Evolutionary conservation across 2,113 vertebrate species (phyloP).

Genomic region (Neodon shergylaensis): DNA sequence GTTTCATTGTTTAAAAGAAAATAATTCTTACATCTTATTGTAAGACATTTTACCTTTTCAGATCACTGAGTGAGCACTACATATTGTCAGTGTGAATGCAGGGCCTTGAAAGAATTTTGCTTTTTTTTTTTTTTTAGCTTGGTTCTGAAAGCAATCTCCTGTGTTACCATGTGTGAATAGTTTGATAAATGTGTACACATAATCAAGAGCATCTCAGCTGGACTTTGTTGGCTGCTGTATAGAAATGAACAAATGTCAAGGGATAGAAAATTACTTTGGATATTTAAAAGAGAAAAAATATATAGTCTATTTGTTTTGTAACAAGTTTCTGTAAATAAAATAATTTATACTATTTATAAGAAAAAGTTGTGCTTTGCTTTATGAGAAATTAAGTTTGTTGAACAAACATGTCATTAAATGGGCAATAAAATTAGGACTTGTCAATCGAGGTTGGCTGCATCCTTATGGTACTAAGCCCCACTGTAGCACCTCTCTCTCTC

Average conservation of each 20-base stretch:
- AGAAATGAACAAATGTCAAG: constrained; percentile 99
- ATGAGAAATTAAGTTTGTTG: constrained; percentile 88
- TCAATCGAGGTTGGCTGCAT: constrained; percentile 88
- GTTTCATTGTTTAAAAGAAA: constrained; percentile 83
- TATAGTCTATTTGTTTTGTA: constrained; percentile 99
- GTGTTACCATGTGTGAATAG: constrained; percentile 96
- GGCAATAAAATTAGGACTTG: constrained; percentile 89
- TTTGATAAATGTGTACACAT: constrained; percentile 93
- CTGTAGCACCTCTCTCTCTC: not conserved
- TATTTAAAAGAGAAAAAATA: constrained; percentile 99
- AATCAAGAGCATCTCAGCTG: constrained; percentile 98
- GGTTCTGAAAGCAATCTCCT: constrained; percentile 92
- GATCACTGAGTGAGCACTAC: constrained; percentile 89
- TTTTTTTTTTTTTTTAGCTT: constrained; percentile 83
- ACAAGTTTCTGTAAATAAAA: constrained; percentile 99
- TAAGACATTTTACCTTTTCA: constrained; percentile 84
- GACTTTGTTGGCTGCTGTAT: constrained; percentile 99
- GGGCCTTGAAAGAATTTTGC: constrained; percentile 89
- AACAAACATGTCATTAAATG: constrained; percentile 88
- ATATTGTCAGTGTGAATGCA: constrained; percentile 96
- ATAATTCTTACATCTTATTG: constrained; percentile 86
- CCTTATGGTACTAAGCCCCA: constrained; percentile 67
- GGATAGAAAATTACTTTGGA: constrained; percentile 98
- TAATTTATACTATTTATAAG: constrained; percentile 99
- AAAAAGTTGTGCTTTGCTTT: constrained; percentile 93